Conservation (phyloP, 2,797 vertebrate genomes). For the Darevskia mixta region DNA sequence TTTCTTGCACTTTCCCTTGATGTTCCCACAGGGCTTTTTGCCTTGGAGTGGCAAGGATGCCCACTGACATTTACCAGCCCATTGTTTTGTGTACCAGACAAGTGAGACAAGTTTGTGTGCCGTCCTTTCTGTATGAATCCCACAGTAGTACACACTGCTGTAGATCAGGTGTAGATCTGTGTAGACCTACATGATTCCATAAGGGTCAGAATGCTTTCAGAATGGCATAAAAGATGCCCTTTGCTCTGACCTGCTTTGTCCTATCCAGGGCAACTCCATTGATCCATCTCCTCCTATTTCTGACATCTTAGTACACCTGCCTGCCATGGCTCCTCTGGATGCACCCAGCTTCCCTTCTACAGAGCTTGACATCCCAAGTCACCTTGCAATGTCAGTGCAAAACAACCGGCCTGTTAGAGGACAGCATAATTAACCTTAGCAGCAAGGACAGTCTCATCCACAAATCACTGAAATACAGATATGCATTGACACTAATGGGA, state of each 20-base stretch:
- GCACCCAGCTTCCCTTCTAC: neutral
- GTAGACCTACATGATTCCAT: neutral
- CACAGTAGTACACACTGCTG: neutral
- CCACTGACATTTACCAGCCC: neutral
- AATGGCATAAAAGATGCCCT: neutral
- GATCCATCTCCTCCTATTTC: neutral
- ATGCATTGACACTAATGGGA: slow-evolving; percentile 3
- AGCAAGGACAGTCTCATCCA: neutral
- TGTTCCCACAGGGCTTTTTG: neutral
- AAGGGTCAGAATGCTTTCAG: neutral
- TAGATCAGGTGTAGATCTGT: neutral
- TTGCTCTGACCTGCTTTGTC: neutral
- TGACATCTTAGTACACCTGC: neutral
- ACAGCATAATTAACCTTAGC: slow-evolving; percentile 1
- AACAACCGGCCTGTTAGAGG: neutral
- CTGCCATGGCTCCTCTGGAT: neutral
- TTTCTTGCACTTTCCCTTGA: neutral
- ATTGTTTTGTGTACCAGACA: neutral
- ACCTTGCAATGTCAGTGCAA: neutral
- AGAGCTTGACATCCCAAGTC: neutral
- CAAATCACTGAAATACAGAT: neutral
- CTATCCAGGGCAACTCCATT: neutral
- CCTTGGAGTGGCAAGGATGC: neutral
- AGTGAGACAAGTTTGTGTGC: neutral
- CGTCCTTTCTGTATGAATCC: neutral